These are phyloP conservation scores for Drosophila tani DNA, from an alignment of 1,140 invertebrate species.

Conservation along the genomic window DNA sequence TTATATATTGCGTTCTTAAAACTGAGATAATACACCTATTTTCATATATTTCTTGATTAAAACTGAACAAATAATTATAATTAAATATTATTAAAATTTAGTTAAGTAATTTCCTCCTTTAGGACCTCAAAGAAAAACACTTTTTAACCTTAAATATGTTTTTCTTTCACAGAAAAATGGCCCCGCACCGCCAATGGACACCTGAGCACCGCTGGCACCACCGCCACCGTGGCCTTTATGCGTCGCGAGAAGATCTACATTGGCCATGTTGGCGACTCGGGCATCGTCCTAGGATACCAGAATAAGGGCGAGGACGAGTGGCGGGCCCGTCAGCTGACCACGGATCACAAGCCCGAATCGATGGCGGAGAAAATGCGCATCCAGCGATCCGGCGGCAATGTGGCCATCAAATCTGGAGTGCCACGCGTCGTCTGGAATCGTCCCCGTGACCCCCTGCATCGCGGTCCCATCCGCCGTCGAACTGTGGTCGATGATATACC, in stretches of 20 bases:
- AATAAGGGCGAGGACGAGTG: constrained; percentile 89
- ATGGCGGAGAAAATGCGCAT: constrained; percentile 94
- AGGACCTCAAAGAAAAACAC: not conserved
- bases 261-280: constrained; percentile 98
- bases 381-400: constrained; percentile 94
- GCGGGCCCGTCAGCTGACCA: constrained; percentile 92
- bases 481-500: constrained; percentile 97
- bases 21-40: too few species aligned
- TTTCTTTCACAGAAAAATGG: constrained; percentile 92
- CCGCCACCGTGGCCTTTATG: constrained; percentile 97
- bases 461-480: constrained; percentile 92
- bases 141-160: not conserved
- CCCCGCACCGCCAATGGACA: constrained; percentile 96
- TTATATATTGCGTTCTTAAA: not conserved
- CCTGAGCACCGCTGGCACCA: constrained; percentile 98
- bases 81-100: too few species aligned
- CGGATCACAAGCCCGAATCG: constrained; percentile 98
- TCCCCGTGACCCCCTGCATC: constrained; percentile 88
- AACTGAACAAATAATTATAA: not conserved
- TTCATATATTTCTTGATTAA: not conserved
- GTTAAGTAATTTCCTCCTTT: not conserved
- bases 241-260: constrained; percentile 97
- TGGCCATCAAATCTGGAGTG: constrained; percentile 95
- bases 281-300: constrained; percentile 95
- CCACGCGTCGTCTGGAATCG: constrained; percentile 98